phyloP scores from a whole-genome alignment of 2,113 vertebrate genomes.

The Antigone vipio region DNA sequence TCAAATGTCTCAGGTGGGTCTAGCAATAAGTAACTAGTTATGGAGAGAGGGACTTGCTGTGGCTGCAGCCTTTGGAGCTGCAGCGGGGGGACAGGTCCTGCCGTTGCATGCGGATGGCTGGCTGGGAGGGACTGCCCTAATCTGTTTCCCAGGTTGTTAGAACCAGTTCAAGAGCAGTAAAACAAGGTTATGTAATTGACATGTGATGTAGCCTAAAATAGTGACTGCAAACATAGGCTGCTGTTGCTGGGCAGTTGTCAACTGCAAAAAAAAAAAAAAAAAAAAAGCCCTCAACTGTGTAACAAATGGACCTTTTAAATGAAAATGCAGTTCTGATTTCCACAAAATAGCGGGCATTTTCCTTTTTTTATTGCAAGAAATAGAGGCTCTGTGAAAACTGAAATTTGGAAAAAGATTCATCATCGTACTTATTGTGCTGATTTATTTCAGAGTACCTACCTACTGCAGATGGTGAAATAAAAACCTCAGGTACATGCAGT shows the following conservation, averaged over 20 bases:
- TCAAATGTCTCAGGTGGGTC: slow-evolving; percentile 58
- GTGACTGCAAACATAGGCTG: slow-evolving; percentile 81
- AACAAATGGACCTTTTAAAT: slow-evolving; percentile 65
- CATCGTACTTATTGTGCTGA: fast-evolving
- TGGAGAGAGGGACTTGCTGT: not conserved
- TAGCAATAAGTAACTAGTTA: slow-evolving; percentile 75
- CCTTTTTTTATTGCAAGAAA: not conserved
- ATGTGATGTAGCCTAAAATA: slow-evolving; percentile 84
- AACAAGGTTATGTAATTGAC: slow-evolving; percentile 84
- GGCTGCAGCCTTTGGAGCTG: not conserved
- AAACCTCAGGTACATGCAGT: not conserved
- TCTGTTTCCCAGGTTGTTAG: slow-evolving; percentile 80
- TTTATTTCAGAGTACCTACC: not conserved
- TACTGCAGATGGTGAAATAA: not conserved
- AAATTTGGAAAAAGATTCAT: not conserved
- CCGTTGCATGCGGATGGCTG: not conserved
- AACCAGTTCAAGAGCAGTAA: slow-evolving; percentile 83
- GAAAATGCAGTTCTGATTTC: slow-evolving; percentile 13
- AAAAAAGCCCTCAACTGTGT: not conserved
- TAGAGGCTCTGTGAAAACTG: not conserved
- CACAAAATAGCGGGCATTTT: not conserved
- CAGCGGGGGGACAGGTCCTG: not conserved
- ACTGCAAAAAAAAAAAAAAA: slow-evolving; percentile 54
- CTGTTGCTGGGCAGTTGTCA: slow-evolving; percentile 81
- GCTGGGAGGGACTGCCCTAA: slow-evolving; percentile 68